A percentile compares a stretch with the other conserved stretches of the same genome.
These are phyloP conservation scores for Limnothrissa miodon DNA, from an alignment of 2,113 vertebrate species.

Conservation along the genomic window DNA sequence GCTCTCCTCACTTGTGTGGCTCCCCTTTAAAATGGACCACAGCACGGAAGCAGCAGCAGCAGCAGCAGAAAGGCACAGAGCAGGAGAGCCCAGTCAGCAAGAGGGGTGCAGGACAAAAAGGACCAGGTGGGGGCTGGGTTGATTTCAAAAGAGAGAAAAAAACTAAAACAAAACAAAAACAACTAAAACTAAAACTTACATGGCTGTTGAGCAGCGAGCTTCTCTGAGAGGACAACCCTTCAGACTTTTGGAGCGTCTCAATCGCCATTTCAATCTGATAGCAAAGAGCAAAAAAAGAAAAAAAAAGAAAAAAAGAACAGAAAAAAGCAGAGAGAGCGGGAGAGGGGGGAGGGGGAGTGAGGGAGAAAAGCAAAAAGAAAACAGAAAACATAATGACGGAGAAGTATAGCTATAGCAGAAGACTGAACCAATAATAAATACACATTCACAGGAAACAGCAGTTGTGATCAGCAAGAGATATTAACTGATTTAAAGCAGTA, in stretches of 20 bases:
- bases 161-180: not conserved
- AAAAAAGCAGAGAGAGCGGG: conserved; percentile 65
- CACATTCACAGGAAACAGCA: conserved; percentile 46
- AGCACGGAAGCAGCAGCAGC: not conserved
- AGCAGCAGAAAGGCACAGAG: not conserved
- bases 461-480: conserved; percentile 36
- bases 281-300: conserved; percentile 76
- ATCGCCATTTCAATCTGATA: conserved; percentile 99
- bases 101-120: not conserved
- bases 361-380: conserved; percentile 73
- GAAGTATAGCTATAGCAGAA: conserved; percentile 39
- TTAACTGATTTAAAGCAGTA: conserved; percentile 32
- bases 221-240: conserved; percentile 98
- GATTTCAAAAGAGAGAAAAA: not conserved
- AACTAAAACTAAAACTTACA: conserved; percentile 82
- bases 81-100: conserved; percentile 18
- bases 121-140: not conserved
- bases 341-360: conserved; percentile 71
- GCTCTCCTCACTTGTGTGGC: not conserved
- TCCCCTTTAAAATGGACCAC: not conserved
- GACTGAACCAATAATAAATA: conserved; percentile 32
- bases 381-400: conserved; percentile 42
- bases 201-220: conserved; percentile 99
- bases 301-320: conserved; percentile 59
- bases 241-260: conserved; percentile 99